Percentiles rank a stretch among this genome's conserved stretches.
Conservation (phyloP, 1,140 invertebrate species). For the Anastatus disparis region DNA sequence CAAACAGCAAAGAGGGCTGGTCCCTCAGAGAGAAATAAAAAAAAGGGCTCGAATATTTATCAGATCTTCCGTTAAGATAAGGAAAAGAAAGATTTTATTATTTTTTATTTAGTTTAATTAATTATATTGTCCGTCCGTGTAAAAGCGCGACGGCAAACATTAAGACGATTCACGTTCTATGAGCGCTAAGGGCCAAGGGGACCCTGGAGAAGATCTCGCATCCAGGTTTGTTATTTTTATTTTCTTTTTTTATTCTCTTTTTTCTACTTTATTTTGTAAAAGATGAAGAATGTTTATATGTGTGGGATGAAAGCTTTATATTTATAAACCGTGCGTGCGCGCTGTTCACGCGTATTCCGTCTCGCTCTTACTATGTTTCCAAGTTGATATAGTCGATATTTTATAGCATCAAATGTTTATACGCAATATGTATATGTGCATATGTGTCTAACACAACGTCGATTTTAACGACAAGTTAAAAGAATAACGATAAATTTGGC, state of each 20-base stretch:
- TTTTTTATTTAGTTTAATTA: background rate
- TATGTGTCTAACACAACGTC: no score
- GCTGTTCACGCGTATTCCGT: background rate
- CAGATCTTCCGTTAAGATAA: background rate
- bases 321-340: background rate
- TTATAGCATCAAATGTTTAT: no score
- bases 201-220: conserved; percentile 66
- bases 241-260: no score
- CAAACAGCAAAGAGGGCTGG: background rate
- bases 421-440: no score
- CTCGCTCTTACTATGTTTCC: background rate
- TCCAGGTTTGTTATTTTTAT: conserved; percentile 58
- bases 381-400: no score
- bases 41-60: no score
- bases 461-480: no score
- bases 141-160: conserved; percentile 48
- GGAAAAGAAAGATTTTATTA: background rate
- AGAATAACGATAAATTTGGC: no score
- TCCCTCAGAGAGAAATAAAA: background rate
- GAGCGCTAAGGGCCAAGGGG: conserved; percentile 64
- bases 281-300: no score
- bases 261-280: no score
- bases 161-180: conserved; percentile 61
- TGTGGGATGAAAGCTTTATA: no score
- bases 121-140: conserved; percentile 1